Evolutionary conservation across 2,888 invertebrate species (phyloP).

Genomic region (Calliphora vomitoria): DNA sequence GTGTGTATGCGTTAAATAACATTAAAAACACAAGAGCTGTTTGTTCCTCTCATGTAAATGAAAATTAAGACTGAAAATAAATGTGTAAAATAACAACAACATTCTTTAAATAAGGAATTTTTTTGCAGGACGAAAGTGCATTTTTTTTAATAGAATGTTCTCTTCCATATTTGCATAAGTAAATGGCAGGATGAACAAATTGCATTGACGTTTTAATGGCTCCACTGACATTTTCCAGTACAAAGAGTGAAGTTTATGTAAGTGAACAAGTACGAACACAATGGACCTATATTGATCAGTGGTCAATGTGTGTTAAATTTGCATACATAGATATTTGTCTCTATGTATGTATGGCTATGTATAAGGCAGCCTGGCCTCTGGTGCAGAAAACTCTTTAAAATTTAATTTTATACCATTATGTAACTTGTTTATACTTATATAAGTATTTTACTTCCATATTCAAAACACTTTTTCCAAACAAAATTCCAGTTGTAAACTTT

Average conservation of each 20-base stretch:
- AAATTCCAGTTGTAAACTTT: too few relatives aligned
- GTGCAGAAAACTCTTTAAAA: too few relatives aligned
- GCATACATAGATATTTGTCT: not conserved
- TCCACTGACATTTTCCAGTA: not conserved
- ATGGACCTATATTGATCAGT: not conserved
- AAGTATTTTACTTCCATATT: too few relatives aligned
- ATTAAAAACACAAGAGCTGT: conserved; percentile 35
- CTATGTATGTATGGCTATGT: too few relatives aligned
- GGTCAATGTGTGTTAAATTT: not conserved
- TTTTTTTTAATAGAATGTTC: conserved; percentile 4
- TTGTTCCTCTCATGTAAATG: conserved; percentile 23
- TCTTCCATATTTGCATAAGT: conserved; percentile 37
- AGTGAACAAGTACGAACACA: not conserved
- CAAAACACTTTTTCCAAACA: too few relatives aligned
- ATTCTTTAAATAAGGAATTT: not conserved
- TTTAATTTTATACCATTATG: too few relatives aligned
- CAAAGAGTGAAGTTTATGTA: not conserved
- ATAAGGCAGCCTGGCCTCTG: too few relatives aligned
- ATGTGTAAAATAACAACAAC: not conserved
- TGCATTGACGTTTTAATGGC: conserved; percentile 49
- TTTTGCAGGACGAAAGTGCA: not conserved
- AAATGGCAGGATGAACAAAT: conserved; percentile 44
- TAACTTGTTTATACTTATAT: too few relatives aligned
- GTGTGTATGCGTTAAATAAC: not conserved
- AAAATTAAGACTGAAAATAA: conserved; percentile 19